phyloP scores from a whole-genome alignment of 2,113 vertebrate genomes.

The Hemiprocne comata region DNA sequence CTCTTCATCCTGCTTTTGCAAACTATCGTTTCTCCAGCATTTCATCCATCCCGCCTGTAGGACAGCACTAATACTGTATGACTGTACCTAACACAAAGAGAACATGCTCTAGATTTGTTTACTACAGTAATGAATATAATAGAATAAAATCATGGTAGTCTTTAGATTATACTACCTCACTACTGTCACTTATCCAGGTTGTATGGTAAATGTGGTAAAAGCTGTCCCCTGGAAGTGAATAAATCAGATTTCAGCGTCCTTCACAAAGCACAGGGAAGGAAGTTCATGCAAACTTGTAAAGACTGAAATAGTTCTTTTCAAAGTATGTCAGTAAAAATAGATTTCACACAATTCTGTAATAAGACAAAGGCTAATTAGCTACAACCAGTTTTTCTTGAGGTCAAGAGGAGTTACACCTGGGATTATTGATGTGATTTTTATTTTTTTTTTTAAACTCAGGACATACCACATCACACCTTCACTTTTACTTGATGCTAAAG shows the following conservation, averaged over 20 bases:
- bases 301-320: not conserved
- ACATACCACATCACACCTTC: not conserved
- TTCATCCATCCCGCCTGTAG: not conserved
- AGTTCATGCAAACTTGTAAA: not conserved
- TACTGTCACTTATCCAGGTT: not conserved
- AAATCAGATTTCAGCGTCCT: not conserved
- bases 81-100: not conserved
- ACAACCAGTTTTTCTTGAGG: conserved; percentile 9
- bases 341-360: not conserved
- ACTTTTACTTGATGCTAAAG: not conserved
- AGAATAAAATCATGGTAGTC: not conserved
- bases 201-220: not conserved
- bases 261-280: not conserved
- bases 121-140: not conserved
- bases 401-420: conserved; percentile 31
- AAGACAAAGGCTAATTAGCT: conserved; percentile 54
- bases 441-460: not conserved
- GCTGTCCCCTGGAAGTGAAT: not conserved
- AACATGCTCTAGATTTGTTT: not conserved
- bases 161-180: not conserved
- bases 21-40: not conserved
- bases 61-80: not conserved
- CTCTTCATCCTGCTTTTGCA: not conserved
- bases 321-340: conserved; percentile 68
- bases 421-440: not conserved